phyloP scores from a whole-genome alignment of 2,113 vertebrate species.

The Cichladusa arquata region DNA sequence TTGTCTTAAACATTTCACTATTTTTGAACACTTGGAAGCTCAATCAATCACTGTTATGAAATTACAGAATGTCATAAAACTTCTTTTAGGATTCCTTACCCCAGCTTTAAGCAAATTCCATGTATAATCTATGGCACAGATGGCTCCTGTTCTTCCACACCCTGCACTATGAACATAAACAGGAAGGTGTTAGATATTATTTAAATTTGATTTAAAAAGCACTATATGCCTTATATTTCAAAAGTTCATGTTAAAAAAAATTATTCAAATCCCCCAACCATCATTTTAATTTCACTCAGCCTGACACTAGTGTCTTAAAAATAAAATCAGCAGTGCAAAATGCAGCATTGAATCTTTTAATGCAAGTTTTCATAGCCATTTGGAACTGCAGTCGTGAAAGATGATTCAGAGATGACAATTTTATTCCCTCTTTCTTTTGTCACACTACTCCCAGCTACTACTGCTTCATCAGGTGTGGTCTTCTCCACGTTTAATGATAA shows the following conservation, averaged over 20 bases:
- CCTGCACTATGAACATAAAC: slow-evolving; percentile 86
- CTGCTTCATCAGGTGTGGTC: not conserved
- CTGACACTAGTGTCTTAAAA: not conserved
- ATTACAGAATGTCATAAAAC: not conserved
- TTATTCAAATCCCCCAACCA: not conserved
- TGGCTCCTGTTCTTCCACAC: slow-evolving; percentile 97
- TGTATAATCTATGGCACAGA: slow-evolving; percentile 99
- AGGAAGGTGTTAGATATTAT: not conserved
- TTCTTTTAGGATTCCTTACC: slow-evolving; percentile 76
- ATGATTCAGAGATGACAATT: not conserved
- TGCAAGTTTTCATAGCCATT: not conserved
- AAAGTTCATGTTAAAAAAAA: not conserved
- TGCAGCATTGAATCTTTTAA: not conserved
- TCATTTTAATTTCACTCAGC: not conserved
- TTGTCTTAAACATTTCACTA: not conserved
- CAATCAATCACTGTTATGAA: not conserved
- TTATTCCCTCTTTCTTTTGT: not conserved
- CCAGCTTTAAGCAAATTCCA: slow-evolving; percentile 98
- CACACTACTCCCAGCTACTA: not conserved
- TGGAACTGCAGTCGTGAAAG: not conserved
- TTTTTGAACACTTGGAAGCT: not conserved
- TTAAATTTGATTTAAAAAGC: not conserved
- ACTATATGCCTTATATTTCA: not conserved
- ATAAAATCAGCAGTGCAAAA: not conserved
- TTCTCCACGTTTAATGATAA: not conserved